These are phyloP conservation scores for Iguana delicatissima DNA, from an alignment of 2,797 vertebrate genomes.

Conservation along the genomic window DNA sequence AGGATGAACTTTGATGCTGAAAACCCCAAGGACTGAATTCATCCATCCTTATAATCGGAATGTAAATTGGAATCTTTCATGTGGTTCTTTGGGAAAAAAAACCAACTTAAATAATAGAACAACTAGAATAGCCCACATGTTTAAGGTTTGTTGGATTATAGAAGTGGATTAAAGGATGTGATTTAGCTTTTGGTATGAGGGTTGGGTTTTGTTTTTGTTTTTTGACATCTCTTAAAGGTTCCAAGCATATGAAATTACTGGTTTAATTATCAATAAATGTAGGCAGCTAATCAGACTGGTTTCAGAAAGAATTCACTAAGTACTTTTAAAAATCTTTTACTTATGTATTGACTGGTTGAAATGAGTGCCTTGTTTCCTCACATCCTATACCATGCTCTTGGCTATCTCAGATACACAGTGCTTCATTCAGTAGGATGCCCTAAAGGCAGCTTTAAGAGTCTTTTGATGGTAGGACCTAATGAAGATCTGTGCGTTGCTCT, in stretches of 20 bases:
- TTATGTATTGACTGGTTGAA: slow-evolving; percentile 14
- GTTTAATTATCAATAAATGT: not conserved
- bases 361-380: not conserved
- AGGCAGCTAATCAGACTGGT: not conserved
- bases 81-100: not conserved
- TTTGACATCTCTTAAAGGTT: not conserved
- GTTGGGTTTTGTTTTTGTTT: too few species aligned
- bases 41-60: not conserved
- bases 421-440: not conserved
- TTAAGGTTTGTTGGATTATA: not conserved
- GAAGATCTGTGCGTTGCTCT: not conserved
- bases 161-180: not conserved
- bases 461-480: slow-evolving; percentile 9
- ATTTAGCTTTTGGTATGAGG: not conserved
- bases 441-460: slow-evolving; percentile 17
- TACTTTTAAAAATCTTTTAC: not conserved
- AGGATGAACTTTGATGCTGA: not conserved
- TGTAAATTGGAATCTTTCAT: not conserved
- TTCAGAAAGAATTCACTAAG: not conserved
- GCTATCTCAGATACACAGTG: not conserved
- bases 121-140: not conserved
- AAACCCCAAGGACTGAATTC: not conserved
- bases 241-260: not conserved
- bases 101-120: not conserved
- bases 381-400: slow-evolving; percentile 12